Base-by-base conservation (phyloP, 2,113 vertebrate genomes). In the Synchiropus splendidus region DNA sequence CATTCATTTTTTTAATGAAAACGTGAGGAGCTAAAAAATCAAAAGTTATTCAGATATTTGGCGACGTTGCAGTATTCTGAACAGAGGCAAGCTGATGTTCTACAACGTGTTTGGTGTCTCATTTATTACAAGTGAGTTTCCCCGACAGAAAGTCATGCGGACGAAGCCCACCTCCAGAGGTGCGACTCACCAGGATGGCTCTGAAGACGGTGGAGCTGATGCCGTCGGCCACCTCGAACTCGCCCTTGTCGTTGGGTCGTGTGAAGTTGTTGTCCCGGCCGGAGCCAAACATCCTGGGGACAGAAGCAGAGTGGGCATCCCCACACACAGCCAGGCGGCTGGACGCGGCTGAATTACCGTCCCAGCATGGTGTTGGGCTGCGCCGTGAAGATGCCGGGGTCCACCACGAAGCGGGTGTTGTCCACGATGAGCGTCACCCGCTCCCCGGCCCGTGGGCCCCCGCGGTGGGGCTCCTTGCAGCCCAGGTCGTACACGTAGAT, bases 321-420 rank as follows among this genome's bases (percentile, higher is more conserved):
- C 9, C 16, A 31, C 18, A 6, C 21, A 14, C 9, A 12, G 37
- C 9, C n/a, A n/a, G n/a, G 8, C 21, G 4, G 8, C 21, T 8
- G 21, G 10, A 36, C 5, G 12, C 10, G 34, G 6, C 5, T 10
- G 2, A 21, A 9, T 65, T 77, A 97, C 95, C 95, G 92, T 83
- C 95, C 95, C 80, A 98, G 82, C 95, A 98, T 98, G 36, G 95
- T 98, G 77, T 98, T 96, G 31, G 95, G 93, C 4, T 98, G 94
- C 49, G 95, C 95, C 2, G 91, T 98, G 72, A 98, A 98, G 75
- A 98, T 89, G 10, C 90, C 86, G 1, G 93, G 92, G 67, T 98
- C 95, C 45, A 98, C 93, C 43, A 99, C 94, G 59, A 99, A 99
- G 83, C 92, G 86, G 1, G 94, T 97, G 64, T 94, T 94, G 72